Evolutionary conservation across 2,113 vertebrate genomes (phyloP), one percentile per base, ranked within the genome.

Genomic region (Xenopus laevis): DNA sequence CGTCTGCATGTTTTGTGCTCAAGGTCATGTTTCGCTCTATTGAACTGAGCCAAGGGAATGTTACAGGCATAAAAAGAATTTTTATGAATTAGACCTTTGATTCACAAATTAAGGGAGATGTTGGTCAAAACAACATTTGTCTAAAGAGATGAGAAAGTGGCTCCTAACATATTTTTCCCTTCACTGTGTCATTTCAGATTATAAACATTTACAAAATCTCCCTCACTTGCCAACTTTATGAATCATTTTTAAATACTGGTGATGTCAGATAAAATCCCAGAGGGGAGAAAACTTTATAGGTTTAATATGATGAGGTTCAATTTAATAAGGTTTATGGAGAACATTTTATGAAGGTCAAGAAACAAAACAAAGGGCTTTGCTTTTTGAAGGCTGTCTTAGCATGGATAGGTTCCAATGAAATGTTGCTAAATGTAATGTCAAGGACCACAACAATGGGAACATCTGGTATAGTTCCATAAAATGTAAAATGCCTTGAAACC

Each of bases 51-150:
- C 44, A 66, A 66, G 21, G 50, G 2, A 50, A 21, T 50, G 44
- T 66, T 10, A 50, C n/a, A n/a, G n/a, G n/a, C 65, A 13, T 50
- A 55, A 15, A 50, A 66, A 66, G 65, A 66, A 66, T 66, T 66
- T 66, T 66, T 47, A 66, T 66, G 65, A 66, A 66, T 66, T 65
- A 65, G 63, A 65, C 63, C 63, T 66, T 65, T 66, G 12, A 47
- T 66, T 66, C 65, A 17, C 17, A 66, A 66, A 66, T 66, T 66
- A 66, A 66, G 20, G 45, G 20, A 66, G 65, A 66, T 11, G 45
- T 45, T 21, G 65, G 65, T 66, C 65, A 50, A 66, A 66, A 66
- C 65, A 66, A 66, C 44, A 66, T 66, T 50, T 50, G 44, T 50
- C n/a, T 50, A 66, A 50, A 50, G 45, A 66, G 65, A 66, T 50